Evolutionary conservation across 2,888 invertebrate genomes (phyloP).

Genomic region (Phortica magna): DNA sequence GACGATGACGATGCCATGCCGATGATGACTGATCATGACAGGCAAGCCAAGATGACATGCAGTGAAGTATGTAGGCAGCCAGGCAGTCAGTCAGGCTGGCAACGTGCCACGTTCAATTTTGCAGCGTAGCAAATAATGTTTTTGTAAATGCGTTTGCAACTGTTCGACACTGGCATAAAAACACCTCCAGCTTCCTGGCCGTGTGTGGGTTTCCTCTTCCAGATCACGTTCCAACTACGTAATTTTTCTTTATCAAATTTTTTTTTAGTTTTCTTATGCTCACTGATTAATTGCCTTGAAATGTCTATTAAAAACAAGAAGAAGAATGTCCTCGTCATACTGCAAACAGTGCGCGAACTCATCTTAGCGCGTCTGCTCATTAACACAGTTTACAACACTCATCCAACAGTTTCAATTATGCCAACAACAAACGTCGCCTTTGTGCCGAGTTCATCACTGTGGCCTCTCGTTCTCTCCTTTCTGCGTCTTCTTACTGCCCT

Average conservation of each 20-base stretch:
- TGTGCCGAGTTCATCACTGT: conserved; percentile 1
- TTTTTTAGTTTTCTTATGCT: conserved; percentile 17
- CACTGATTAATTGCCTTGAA: conserved; percentile 53
- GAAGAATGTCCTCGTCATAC: no score
- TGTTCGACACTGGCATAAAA: conserved; percentile 34
- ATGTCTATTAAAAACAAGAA: conserved; percentile 45
- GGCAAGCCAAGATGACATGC: conserved; percentile 1
- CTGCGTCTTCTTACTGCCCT: background rate
- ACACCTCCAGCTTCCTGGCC: background rate
- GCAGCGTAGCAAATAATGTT: conserved; percentile 40
- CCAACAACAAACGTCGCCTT: background rate
- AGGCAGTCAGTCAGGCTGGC: conserved; percentile 40
- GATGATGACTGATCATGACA: conserved; percentile 1
- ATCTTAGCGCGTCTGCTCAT: conserved; percentile 48
- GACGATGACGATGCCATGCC: conserved; percentile 23
- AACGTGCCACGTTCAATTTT: background rate
- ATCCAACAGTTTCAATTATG: conserved; percentile 62
- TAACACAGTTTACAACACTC: conserved; percentile 62
- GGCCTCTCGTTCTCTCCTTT: background rate
- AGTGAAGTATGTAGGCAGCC: background rate
- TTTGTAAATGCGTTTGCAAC: conserved; percentile 18
- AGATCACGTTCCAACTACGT: no score
- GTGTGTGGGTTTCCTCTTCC: conserved; percentile 34
- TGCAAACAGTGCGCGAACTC: conserved; percentile 5
- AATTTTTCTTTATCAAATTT: no score